Evolutionary conservation across 1,140 invertebrate genomes (phyloP).

Genomic region (Drosophila nasuta): DNA sequence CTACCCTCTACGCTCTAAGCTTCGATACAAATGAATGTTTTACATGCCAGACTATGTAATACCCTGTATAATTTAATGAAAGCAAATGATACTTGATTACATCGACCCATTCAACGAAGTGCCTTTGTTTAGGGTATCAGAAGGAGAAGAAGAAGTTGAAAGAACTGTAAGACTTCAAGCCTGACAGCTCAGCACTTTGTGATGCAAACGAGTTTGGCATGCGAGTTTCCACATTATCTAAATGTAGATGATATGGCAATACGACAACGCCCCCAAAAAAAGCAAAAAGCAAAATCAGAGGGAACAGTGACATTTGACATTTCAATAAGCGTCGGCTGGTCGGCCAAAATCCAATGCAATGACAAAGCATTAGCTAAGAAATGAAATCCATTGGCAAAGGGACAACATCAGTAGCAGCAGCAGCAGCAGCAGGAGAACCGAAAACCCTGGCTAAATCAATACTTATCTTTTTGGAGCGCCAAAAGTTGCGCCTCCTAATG

Average conservation of each 20-base stretch:
- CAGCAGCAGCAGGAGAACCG: constrained; percentile 14
- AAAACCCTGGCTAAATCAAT: constrained; percentile 35
- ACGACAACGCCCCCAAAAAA: constrained; percentile 26
- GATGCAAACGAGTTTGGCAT: constrained; percentile 38
- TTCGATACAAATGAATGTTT: background rate
- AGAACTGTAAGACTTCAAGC: constrained; percentile 16
- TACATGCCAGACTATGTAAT: no score
- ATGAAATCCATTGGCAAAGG: constrained; percentile 24
- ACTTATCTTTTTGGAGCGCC: constrained; percentile 28
- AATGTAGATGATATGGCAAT: constrained; percentile 33
- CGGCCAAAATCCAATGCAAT: constrained; percentile 45
- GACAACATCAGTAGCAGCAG: no score
- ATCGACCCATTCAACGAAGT: background rate
- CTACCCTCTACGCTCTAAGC: constrained; percentile 7
- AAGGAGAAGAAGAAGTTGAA: constrained; percentile 11
- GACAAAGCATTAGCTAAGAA: constrained; percentile 55
- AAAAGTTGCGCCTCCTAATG: constrained; percentile 63
- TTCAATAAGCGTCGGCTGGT: constrained; percentile 29
- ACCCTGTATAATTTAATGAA: background rate
- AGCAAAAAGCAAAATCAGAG: background rate
- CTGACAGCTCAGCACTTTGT: constrained; percentile 48
- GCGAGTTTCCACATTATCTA: constrained; percentile 20
- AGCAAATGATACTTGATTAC: background rate
- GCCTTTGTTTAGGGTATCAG: constrained; percentile 7
- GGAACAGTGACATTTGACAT: constrained; percentile 48